Conservation (phyloP, 2,797 vertebrate species). For the Acanthiza pusilla region DNA sequence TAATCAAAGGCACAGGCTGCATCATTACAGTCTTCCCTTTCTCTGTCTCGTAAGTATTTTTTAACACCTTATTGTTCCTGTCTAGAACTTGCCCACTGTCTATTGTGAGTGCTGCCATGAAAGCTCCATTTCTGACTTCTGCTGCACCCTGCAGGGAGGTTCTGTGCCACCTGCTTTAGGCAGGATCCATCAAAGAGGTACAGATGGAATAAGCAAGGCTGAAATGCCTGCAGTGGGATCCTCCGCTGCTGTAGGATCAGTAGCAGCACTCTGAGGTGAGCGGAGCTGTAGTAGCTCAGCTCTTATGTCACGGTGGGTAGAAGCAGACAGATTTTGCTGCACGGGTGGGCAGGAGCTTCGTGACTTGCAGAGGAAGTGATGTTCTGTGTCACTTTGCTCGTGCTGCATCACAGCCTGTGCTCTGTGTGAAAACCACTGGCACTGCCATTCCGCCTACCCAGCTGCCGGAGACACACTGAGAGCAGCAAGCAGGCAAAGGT, state of each 20-base stretch:
- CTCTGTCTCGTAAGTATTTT: not conserved
- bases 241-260: not conserved
- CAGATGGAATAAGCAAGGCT: not conserved
- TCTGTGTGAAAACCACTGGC: no score
- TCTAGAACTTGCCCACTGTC: not conserved
- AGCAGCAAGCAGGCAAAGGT: not conserved
- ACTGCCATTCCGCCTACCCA: not conserved
- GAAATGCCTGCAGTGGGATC: not conserved
- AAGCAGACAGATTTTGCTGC: not conserved
- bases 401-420: not conserved
- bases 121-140: not conserved
- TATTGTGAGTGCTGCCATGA: not conserved
- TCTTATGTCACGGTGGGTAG: not conserved
- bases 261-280: not conserved
- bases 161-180: not conserved
- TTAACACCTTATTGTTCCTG: not conserved
- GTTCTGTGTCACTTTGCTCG: not conserved
- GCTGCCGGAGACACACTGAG: not conserved
- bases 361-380: not conserved
- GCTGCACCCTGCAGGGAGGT: not conserved
- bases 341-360: fast-evolving
- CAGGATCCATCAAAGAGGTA: not conserved
- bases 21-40: not conserved
- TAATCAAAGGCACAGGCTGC: not conserved
- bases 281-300: not conserved